Evolutionary conservation across 2,888 invertebrate genomes (phyloP).

Genomic region (Gibbula magus): DNA sequence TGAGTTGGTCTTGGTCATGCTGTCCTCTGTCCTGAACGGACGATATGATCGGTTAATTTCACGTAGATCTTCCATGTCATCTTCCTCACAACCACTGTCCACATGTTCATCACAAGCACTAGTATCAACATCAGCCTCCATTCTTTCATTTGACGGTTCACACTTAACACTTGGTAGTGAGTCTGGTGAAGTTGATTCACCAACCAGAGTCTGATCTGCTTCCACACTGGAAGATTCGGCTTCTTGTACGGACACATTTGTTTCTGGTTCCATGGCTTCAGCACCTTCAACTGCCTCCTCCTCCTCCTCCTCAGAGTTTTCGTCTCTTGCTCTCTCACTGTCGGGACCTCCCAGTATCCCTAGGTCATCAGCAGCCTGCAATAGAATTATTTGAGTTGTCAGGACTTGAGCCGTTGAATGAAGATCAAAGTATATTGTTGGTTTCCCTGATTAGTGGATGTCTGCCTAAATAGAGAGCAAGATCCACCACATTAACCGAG

Average conservation of each 20-base stretch:
- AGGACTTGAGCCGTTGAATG: background rate
- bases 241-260: background rate
- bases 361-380: conserved; percentile 61
- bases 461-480: too few relatives aligned
- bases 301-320: conserved; percentile 34
- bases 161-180: background rate
- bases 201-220: background rate
- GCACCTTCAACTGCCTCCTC: conserved; percentile 78
- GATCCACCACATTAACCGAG: too few relatives aligned
- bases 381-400: conserved; percentile 1
- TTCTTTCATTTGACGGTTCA: conserved; percentile 3
- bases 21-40: conserved; percentile 67
- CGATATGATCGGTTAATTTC: conserved; percentile 61
- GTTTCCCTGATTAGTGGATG: too few relatives aligned
- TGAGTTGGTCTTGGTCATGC: conserved; percentile 55
- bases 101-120: conserved; percentile 69
- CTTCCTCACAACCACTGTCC: conserved; percentile 45
- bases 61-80: conserved; percentile 69
- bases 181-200: background rate
- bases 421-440: background rate
- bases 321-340: conserved; percentile 36
- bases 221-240: background rate
- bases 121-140: conserved; percentile 70
- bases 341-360: conserved; percentile 60
- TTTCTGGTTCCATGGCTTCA: conserved; percentile 44